phyloP scores from a whole-genome alignment of 2,888 invertebrate genomes.

The Clusia tigrina region DNA sequence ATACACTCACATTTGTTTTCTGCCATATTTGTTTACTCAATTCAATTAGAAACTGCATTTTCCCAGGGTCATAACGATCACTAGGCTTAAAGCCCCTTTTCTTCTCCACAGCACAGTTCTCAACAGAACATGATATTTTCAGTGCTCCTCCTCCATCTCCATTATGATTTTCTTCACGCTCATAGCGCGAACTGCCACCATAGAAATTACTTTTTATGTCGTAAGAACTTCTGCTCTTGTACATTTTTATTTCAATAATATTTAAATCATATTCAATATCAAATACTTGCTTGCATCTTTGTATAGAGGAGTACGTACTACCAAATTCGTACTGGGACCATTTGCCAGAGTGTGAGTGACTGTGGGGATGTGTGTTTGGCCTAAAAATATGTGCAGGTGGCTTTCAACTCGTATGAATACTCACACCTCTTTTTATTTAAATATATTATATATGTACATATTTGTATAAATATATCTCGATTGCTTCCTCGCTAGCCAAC shows the following conservation, averaged over 20 bases:
- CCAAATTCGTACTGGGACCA: too few relatives aligned
- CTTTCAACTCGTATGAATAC: too few relatives aligned
- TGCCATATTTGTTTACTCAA: conserved; percentile 79
- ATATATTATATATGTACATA: too few relatives aligned
- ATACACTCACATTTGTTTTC: conserved; percentile 70
- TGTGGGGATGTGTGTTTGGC: too few relatives aligned
- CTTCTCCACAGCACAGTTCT: conserved; percentile 72
- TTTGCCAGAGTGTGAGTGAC: too few relatives aligned
- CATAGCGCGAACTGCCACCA: neutral
- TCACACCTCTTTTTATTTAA: too few relatives aligned
- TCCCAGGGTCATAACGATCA: conserved; percentile 79
- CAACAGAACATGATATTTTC: conserved; percentile 66
- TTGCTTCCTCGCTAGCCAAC: too few relatives aligned
- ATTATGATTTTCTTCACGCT: neutral
- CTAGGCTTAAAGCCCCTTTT: conserved; percentile 85
- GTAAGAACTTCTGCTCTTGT: conserved; percentile 26
- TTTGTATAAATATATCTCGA: too few relatives aligned
- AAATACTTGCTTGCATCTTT: neutral
- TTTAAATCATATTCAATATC: neutral
- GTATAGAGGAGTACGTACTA: too few relatives aligned
- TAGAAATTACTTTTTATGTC: conserved; percentile 16
- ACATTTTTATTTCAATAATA: conserved; percentile 18
- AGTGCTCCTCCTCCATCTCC: neutral
- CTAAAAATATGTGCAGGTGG: too few relatives aligned
- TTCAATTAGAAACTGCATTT: conserved; percentile 80